Conservation (phyloP, 2,888 invertebrate genomes). For the Cinara cedri region DNA sequence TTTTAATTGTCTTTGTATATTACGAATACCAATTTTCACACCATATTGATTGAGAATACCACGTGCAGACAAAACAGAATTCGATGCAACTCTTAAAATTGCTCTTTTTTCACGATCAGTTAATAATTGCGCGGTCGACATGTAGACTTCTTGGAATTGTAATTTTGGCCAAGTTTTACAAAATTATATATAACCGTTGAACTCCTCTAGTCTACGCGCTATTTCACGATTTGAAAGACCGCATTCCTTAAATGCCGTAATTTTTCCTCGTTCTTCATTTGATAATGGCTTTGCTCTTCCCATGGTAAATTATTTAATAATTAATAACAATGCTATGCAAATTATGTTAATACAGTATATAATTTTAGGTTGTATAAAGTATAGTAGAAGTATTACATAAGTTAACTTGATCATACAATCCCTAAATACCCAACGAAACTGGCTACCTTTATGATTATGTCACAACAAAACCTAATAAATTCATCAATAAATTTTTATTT, state of each 20-base stretch:
- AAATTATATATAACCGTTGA: too few relatives aligned
- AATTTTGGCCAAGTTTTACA: too few relatives aligned
- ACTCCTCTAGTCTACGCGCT: too few relatives aligned
- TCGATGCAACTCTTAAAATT: slow-evolving; percentile 14
- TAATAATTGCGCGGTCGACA: too few relatives aligned
- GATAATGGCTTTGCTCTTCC: slow-evolving; percentile 17
- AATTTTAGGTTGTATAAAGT: not conserved
- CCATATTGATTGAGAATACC: slow-evolving; percentile 6
- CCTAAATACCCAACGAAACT: slow-evolving; percentile 9
- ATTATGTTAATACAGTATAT: slow-evolving; percentile 6
- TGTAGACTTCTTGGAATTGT: too few relatives aligned
- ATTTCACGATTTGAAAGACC: too few relatives aligned
- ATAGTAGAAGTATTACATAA: slow-evolving; percentile 2
- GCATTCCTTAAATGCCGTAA: slow-evolving; percentile 22
- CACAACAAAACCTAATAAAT: not conserved
- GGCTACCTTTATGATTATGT: not conserved
- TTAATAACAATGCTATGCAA: slow-evolving; percentile 4
- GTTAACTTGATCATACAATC: slow-evolving; percentile 2
- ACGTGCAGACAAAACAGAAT: slow-evolving; percentile 19
- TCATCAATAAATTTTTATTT: slow-evolving; percentile 9
- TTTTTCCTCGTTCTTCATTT: slow-evolving; percentile 1
- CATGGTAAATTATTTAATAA: slow-evolving; percentile 17
- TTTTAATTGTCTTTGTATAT: slow-evolving; percentile 7
- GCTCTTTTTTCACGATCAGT: too few relatives aligned
- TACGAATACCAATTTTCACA: slow-evolving; percentile 25